These are phyloP conservation scores for Eleutherodactylus coqui DNA, from an alignment of 2,797 vertebrate genomes.

Conservation along the genomic window DNA sequence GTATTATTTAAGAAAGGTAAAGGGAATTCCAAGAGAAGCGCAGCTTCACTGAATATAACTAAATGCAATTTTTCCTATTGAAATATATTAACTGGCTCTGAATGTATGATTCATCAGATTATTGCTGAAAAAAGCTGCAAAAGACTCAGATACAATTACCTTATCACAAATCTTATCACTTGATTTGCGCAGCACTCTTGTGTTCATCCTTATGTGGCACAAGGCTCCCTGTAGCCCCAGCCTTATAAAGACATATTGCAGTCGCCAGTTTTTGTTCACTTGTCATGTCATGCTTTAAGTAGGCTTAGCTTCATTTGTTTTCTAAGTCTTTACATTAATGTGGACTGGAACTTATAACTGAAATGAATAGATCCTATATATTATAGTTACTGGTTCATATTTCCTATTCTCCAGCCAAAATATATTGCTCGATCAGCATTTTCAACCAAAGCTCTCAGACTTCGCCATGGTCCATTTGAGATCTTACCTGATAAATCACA, in stretches of 20 bases:
- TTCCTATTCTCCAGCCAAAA: conserved; percentile 70
- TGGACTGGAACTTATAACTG: background rate
- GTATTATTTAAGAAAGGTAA: background rate
- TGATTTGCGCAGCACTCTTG: background rate
- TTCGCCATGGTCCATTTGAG: conserved; percentile 75
- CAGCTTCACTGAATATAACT: background rate
- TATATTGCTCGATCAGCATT: conserved; percentile 73
- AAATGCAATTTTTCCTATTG: background rate
- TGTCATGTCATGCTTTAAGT: background rate
- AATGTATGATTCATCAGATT: background rate
- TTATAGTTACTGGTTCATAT: conserved; percentile 5
- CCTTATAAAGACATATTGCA: background rate
- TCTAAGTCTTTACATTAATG: background rate
- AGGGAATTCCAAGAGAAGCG: background rate
- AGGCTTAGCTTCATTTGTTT: background rate
- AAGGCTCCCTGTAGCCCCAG: background rate
- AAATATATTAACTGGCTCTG: background rate
- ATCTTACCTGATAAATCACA: conserved; percentile 69
- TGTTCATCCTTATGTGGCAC: background rate
- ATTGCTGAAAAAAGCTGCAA: background rate
- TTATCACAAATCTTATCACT: background rate
- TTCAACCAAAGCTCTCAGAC: conserved; percentile 74
- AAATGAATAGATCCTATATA: conserved; percentile 34
- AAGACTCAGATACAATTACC: background rate
- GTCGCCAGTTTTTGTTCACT: background rate